phyloP scores from a whole-genome alignment of 1,140 invertebrate species.

The Octopus sinensis region DNA sequence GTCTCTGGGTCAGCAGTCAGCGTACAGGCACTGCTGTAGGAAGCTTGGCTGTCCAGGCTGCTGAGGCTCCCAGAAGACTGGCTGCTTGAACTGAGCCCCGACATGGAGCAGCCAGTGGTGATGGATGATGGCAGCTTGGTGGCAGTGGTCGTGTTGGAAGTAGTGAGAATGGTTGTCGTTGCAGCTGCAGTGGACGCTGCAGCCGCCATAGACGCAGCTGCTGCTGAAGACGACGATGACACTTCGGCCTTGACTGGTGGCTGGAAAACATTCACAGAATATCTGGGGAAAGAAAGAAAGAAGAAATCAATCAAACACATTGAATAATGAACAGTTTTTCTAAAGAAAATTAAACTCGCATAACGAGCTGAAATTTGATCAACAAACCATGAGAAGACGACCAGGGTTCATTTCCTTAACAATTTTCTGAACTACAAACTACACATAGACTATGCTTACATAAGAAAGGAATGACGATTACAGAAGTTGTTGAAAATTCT shows the following conservation, averaged over 20 bases:
- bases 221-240: conserved; percentile 14
- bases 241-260: conserved; percentile 46
- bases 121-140: conserved; percentile 16
- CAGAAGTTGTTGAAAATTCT: too few species aligned
- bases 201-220: conserved; percentile 7
- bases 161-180: not conserved
- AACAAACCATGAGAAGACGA: too few species aligned
- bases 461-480: too few species aligned
- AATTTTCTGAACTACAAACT: too few species aligned
- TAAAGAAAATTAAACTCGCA: too few species aligned
- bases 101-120: conserved; percentile 23
- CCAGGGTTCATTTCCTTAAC: too few species aligned
- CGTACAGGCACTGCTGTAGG: conserved; percentile 47
- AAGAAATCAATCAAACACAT: not conserved
- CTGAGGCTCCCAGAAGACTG: conserved; percentile 40
- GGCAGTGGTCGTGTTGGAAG: conserved; percentile 3
- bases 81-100: conserved; percentile 36
- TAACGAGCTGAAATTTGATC: too few species aligned
- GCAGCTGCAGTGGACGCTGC: conserved; percentile 4
- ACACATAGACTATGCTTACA: too few species aligned
- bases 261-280: conserved; percentile 56
- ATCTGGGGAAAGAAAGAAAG: conserved; percentile 34
- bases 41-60: conserved; percentile 50
- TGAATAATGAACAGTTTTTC: too few species aligned
- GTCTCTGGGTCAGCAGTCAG: conserved; percentile 42